A percentile compares a stretch with the other conserved stretches of the same genome.
phyloP scores from a whole-genome alignment of 2,113 vertebrate genomes.

The Ivindomyrus marchei region DNA sequence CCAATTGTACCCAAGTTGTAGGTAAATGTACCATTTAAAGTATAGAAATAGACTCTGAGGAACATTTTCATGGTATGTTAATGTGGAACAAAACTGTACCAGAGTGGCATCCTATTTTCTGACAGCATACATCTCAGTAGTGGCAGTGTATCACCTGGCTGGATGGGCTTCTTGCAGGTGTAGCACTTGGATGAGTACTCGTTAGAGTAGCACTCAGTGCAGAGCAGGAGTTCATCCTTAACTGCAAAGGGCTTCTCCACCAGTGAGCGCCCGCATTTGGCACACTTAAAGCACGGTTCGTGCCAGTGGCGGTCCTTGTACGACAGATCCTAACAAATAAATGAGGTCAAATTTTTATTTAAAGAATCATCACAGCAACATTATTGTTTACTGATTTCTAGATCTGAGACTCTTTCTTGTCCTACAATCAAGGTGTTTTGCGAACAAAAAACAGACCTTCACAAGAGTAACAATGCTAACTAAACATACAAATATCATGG shows the following conservation, averaged over 20 bases:
- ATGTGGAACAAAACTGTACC: neutral
- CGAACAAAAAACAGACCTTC: neutral
- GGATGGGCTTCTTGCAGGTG: constrained; percentile 89
- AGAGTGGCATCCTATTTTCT: neutral
- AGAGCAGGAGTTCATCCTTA: constrained; percentile 87
- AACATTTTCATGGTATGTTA: neutral
- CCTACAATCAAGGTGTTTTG: neutral
- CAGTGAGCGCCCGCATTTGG: constrained; percentile 77
- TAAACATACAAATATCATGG: neutral
- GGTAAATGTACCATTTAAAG: neutral
- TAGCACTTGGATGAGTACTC: constrained; percentile 89
- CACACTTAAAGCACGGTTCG: constrained; percentile 88
- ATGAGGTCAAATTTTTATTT: constrained; percentile 3
- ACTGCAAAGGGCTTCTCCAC: constrained; percentile 91
- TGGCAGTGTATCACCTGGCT: constrained; percentile 75
- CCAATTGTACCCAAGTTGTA: neutral
- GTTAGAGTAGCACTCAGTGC: constrained; percentile 85
- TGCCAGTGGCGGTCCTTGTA: constrained; percentile 98
- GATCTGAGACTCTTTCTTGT: neutral
- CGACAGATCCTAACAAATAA: constrained; percentile 77
- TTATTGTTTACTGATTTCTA: neutral
- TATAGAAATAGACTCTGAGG: neutral
- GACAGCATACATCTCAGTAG: neutral
- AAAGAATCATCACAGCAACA: neutral
- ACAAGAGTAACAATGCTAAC: neutral